A percentile compares a stretch with the other conserved stretches of the same genome.
Conservation (phyloP, 1,140 invertebrate species). For the Aporrectodea caliginosa region DNA sequence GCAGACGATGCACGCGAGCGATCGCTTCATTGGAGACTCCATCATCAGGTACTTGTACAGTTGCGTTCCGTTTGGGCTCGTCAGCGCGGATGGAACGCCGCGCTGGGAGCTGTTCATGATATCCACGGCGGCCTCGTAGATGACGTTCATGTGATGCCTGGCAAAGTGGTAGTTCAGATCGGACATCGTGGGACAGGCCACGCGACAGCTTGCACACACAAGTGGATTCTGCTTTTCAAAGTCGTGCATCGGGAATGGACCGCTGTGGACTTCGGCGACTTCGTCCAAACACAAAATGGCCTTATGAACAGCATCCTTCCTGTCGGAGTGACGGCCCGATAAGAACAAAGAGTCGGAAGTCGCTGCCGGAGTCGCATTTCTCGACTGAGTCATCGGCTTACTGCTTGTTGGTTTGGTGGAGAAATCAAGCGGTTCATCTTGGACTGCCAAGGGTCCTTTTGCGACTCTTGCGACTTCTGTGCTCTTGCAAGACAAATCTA, state of each 20-base stretch:
- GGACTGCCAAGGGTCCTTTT: constrained; percentile 21
- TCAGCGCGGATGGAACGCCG: constrained; percentile 37
- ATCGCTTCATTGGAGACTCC: constrained; percentile 44
- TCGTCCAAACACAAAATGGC: too few relatives aligned
- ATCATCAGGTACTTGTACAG: constrained; percentile 31
- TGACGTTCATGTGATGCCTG: constrained; percentile 43
- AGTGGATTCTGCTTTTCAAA: background rate
- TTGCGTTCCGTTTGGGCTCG: constrained; percentile 41
- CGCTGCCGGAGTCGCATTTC: background rate
- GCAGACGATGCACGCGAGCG: constrained; percentile 53
- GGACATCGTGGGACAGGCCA: background rate
- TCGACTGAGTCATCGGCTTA: constrained; percentile 4
- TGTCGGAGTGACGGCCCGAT: too few relatives aligned
- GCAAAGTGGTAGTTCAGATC: constrained; percentile 49
- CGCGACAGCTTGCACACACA: background rate
- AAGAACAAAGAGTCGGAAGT: too few relatives aligned
- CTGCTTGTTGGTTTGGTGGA: constrained; percentile 32
- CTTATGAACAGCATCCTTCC: too few relatives aligned
- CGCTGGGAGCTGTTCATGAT: constrained; percentile 44
- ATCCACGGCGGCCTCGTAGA: constrained; percentile 48
- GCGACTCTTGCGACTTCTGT: too few relatives aligned
- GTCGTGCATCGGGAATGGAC: background rate
- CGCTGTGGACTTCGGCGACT: too few relatives aligned
- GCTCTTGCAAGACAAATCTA: constrained; percentile 11
- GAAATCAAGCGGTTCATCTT: constrained; percentile 47